phyloP scores from a whole-genome alignment of 2,113 vertebrate species.

The Stercorarius parasiticus region DNA sequence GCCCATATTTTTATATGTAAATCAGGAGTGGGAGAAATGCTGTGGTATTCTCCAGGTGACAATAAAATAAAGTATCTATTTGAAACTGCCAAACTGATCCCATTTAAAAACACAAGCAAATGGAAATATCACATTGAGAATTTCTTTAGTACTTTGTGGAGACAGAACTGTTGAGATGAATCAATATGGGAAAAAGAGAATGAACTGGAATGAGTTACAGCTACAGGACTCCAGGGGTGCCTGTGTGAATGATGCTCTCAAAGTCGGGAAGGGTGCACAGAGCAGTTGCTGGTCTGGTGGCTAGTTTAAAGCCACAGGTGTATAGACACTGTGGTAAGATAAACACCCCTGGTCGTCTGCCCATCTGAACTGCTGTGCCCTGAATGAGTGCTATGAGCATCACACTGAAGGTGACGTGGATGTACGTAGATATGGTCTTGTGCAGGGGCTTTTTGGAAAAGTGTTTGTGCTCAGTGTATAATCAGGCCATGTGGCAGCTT shows the following conservation, averaged over 20 bases:
- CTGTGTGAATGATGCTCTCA: background rate
- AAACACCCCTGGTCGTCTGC: background rate
- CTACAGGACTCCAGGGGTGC: background rate
- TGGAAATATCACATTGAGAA: background rate
- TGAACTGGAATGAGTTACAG: background rate
- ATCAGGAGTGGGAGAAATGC: background rate
- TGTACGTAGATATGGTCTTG: accelerated
- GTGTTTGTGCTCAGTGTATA: background rate
- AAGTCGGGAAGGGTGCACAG: background rate
- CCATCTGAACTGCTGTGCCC: background rate
- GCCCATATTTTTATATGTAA: background rate
- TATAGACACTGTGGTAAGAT: background rate
- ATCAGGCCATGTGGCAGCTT: background rate
- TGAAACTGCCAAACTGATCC: background rate
- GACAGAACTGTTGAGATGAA: background rate
- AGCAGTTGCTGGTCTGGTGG: background rate
- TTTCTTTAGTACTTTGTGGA: background rate
- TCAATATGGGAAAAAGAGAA: background rate
- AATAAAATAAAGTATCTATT: background rate
- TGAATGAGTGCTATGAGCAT: background rate
- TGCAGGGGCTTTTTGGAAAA: background rate
- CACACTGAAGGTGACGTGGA: background rate
- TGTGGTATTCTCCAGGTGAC: background rate
- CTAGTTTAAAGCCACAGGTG: background rate
- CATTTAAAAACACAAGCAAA: background rate